These are phyloP conservation scores for Diadema setosum DNA, from an alignment of 35 echinoderm and acorn worm species.

Conservation along the genomic window DNA sequence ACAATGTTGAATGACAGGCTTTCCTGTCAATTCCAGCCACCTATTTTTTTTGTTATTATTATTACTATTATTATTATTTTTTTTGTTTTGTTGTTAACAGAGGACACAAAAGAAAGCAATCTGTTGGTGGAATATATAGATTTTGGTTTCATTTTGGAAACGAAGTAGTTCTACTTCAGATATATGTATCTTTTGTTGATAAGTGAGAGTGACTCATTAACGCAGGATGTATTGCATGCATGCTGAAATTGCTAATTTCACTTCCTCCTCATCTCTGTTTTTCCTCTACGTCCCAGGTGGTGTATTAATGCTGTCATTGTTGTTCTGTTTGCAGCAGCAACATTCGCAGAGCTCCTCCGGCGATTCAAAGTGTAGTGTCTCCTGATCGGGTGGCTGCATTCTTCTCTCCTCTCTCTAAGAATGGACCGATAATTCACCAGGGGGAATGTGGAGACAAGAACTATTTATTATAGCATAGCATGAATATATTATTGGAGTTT, in stretches of 20 bases:
- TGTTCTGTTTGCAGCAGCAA: neutral
- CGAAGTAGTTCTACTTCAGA: neutral
- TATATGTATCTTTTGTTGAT: neutral
- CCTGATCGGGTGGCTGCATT: neutral
- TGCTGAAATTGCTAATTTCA: neutral
- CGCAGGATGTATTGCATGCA: neutral
- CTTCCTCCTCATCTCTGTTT: neutral
- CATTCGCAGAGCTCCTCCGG: neutral
- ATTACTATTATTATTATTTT: too few relatives aligned
- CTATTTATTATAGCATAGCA: too few relatives aligned
- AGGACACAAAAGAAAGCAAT: too few relatives aligned
- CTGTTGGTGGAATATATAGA: neutral
- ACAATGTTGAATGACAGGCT: too few relatives aligned
- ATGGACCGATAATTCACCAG: neutral
- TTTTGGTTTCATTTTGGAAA: neutral
- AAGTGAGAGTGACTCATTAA: neutral
- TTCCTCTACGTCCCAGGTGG: neutral
- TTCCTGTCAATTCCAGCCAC: too few relatives aligned
- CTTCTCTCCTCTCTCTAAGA: neutral
- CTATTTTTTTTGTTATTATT: too few relatives aligned
- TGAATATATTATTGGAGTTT: too few relatives aligned
- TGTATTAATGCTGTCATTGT: slow-evolving; percentile 4
- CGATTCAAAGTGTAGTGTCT: neutral
- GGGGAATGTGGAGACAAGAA: too few relatives aligned
- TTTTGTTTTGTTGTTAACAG: too few relatives aligned